phyloP scores from a whole-genome alignment of 2,113 vertebrate genomes.

The Atherinomorus stipes region DNA sequence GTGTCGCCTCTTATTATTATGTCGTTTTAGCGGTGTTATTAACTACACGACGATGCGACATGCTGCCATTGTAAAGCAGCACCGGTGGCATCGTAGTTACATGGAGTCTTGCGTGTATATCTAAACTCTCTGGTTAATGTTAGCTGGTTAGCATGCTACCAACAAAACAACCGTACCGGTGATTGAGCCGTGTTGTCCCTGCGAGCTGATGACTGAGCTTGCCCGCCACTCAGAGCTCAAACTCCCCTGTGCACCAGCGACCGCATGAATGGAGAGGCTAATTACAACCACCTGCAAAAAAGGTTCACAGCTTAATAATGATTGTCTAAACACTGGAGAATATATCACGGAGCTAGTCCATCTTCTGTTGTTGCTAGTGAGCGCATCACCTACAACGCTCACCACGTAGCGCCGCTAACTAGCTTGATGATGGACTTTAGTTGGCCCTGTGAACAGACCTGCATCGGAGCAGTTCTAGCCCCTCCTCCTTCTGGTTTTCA shows the following conservation, averaged over 20 bases:
- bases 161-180: conserved; percentile 67
- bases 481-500: conserved; percentile 34
- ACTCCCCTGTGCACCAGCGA: conserved; percentile 36
- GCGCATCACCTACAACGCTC: not conserved
- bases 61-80: not conserved
- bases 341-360: conserved; percentile 36
- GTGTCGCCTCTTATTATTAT: not conserved
- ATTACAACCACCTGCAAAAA: conserved; percentile 18
- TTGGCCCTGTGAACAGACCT: conserved; percentile 55
- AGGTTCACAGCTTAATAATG: not conserved
- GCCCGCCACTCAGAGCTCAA: conserved; percentile 64
- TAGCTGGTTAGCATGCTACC: conserved; percentile 54
- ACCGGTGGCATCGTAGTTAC: too few species aligned
- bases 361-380: conserved; percentile 2
- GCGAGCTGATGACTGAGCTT: conserved; percentile 48
- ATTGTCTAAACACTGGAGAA: conserved; percentile 6
- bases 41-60: not conserved
- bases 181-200: conserved; percentile 68
- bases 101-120: not conserved
- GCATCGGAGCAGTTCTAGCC: conserved; percentile 42
- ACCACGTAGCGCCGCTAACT: conserved; percentile 59
- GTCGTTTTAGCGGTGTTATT: too few species aligned
- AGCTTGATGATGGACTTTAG: conserved; percentile 70
- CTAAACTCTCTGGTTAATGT: not conserved
- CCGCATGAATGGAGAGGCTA: conserved; percentile 62